phyloP scores from a whole-genome alignment of 2,797 vertebrate genomes.

The Parotocinclus haroldoi region DNA sequence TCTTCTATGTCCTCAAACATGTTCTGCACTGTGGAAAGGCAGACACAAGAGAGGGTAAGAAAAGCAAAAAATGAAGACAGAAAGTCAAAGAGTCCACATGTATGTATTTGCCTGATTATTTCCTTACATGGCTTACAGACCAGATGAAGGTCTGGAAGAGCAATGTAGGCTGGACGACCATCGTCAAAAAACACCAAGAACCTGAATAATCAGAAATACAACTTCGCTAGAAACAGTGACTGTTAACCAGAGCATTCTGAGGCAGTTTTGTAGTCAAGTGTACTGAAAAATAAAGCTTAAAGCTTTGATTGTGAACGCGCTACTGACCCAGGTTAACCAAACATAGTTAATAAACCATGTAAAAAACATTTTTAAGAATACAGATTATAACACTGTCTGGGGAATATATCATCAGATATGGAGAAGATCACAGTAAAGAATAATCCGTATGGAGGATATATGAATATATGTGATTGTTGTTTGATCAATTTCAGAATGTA shows the following conservation, averaged over 20 bases:
- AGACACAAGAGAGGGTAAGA: not conserved
- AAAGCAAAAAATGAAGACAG: not conserved
- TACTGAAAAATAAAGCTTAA: no score
- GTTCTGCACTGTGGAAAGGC: slow-evolving; percentile 68
- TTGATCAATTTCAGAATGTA: no score
- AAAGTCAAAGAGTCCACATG: not conserved
- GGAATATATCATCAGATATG: no score
- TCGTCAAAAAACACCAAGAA: slow-evolving; percentile 89
- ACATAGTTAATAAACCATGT: no score
- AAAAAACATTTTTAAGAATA: no score
- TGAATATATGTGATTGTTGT: no score
- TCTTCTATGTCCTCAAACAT: slow-evolving; percentile 83
- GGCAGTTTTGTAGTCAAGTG: not conserved
- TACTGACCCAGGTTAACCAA: no score
- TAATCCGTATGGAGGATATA: no score
- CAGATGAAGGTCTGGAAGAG: slow-evolving; percentile 73
- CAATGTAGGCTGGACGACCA: slow-evolving; percentile 75
- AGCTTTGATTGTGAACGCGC: no score
- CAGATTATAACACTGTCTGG: no score
- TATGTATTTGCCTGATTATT: not conserved
- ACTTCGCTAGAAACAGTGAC: not conserved
- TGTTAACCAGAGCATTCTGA: not conserved
- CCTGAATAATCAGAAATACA: slow-evolving; percentile 59
- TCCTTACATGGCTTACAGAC: slow-evolving; percentile 82
- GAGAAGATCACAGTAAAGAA: no score